Base-by-base conservation (phyloP, 2,888 invertebrate genomes). In the Caenorhabditis afra region DNA sequence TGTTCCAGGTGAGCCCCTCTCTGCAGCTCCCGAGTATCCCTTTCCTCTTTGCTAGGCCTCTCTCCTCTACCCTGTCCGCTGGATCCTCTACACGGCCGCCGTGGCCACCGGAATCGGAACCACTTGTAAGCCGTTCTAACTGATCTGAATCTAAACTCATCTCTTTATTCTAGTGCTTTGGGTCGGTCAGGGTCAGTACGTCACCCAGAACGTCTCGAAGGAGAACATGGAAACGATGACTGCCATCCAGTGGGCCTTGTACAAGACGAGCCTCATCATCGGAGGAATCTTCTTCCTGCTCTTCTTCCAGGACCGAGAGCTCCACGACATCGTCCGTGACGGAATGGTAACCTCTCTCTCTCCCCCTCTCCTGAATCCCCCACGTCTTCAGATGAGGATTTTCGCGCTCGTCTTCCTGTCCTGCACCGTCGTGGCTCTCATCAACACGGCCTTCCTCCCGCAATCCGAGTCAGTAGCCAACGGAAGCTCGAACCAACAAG, bases 171-270 rank as follows among this genome's bases (percentile, higher is more conserved):
- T 10, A 70, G 68, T 76, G 3, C 20, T 64, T n/a, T 76, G 76
- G 76, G 68, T 76, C n/a, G 76, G 76, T 14, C 76, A 76, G 14
- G 76, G 76, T 4, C 68, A 76, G n/a, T 76, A 76, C 52, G 52
- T 76, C 14, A 59, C 50, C 7, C 68, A 70, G 10, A 76, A 70
- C 37, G 64, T 64, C 5, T 44, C 64, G 0, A 39, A 57, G 16
- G 37, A 64, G 1, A 76, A 64, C 29, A 64, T 68, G 18, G 76
- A 76, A 41, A 64, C 44, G n/a, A 68, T 58, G 39, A 76, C 64
- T 0, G 50, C 76, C 5, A 10, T 76, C 4, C 68, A 68, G 39
- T 76, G 76, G 76, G 76, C 59, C 14, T 29, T 74, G n/a, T 74
- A 61, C 66, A 74, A 74, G 39, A 47, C 53, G 41, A 75, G 68